Conservation (phyloP, 2,888 invertebrate species). For the Eurytoma californica region DNA sequence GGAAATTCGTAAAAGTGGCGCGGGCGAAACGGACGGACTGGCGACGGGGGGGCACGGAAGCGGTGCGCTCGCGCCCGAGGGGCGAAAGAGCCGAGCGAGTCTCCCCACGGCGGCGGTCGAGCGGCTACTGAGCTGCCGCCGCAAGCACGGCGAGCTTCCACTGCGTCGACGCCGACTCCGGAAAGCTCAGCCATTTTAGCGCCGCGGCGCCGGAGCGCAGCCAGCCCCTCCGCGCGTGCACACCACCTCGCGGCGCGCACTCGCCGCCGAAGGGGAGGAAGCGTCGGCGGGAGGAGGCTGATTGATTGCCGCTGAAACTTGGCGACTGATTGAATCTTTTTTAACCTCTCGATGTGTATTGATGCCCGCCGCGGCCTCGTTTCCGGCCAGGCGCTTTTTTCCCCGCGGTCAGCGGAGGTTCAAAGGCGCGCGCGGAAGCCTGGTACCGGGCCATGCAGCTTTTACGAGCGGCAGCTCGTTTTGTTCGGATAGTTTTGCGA, state of each 20-base stretch:
- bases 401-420: neutral
- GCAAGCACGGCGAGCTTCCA: conserved; percentile 72
- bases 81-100: conserved; percentile 21
- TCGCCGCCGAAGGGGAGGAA: conserved; percentile 8
- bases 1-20: neutral
- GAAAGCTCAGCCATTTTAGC: conserved; percentile 70
- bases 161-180: conserved; percentile 72
- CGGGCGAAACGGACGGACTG: neutral
- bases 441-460: neutral
- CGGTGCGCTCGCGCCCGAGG: neutral
- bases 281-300: conserved; percentile 58
- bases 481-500: too few species aligned
- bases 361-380: conserved; percentile 47
- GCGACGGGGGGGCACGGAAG: neutral
- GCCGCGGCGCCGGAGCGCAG: conserved; percentile 59
- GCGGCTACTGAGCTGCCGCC: conserved; percentile 74
- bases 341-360: conserved; percentile 70
- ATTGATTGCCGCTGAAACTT: conserved; percentile 74
- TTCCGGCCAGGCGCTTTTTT: neutral
- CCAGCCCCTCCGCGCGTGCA: conserved; percentile 61
- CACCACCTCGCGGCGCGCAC: neutral
- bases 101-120: conserved; percentile 69
- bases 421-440: too few species aligned
- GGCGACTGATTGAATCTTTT: conserved; percentile 74
- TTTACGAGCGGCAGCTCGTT: neutral